Evolutionary conservation across 2,888 invertebrate species (phyloP).

Genomic region (Rhagium mordax): DNA sequence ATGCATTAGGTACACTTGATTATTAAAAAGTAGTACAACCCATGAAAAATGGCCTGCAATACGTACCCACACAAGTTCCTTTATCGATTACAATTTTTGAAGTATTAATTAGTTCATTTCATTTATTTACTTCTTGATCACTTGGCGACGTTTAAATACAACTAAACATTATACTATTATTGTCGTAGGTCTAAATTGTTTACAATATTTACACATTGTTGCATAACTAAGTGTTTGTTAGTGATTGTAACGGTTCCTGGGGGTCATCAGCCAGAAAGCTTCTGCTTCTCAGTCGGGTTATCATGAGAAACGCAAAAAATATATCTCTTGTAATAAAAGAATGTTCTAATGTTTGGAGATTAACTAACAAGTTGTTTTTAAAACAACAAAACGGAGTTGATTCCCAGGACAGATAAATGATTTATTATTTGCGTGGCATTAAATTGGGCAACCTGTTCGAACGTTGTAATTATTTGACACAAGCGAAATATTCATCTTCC

Average conservation of each 20-base stretch:
- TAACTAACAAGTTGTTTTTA: not conserved
- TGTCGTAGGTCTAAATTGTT: slow-evolving; percentile 28
- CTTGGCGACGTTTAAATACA: not conserved
- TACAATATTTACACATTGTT: slow-evolving; percentile 23
- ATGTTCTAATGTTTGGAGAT: not conserved
- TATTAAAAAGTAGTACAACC: too few relatives aligned
- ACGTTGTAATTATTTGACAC: not conserved
- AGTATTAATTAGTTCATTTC: not conserved
- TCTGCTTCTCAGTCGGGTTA: slow-evolving; percentile 6
- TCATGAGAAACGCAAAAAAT: not conserved
- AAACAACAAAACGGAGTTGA: not conserved
- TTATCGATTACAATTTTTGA: not conserved
- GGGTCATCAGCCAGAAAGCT: slow-evolving; percentile 14
- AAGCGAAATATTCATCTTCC: too few relatives aligned
- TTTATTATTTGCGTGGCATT: not conserved
- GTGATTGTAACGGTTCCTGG: slow-evolving; percentile 10
- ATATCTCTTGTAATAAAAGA: not conserved
- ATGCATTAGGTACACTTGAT: too few relatives aligned
- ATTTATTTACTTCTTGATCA: not conserved
- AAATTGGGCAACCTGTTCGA: not conserved
- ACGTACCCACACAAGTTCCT: too few relatives aligned
- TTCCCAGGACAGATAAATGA: not conserved
- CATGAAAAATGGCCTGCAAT: too few relatives aligned
- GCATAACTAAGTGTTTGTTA: slow-evolving; percentile 12
- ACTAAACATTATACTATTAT: not conserved